Base-by-base conservation (phyloP, 2,797 vertebrate species). In the Parambassis ranga region DNA sequence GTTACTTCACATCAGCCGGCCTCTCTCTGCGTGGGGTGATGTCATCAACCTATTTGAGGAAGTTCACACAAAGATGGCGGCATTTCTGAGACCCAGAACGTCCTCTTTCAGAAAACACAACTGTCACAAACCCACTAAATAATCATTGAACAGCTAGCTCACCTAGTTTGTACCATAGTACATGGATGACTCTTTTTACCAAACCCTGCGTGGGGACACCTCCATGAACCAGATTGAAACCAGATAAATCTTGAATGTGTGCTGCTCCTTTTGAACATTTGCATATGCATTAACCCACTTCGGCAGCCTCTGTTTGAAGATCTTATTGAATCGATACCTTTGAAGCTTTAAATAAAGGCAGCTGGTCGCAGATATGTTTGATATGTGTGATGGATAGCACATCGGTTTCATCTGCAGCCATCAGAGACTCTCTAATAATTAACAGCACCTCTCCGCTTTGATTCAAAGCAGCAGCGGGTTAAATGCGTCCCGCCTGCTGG, bases 391-490 rank as follows among this genome's bases (percentile, higher is more conserved):
- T 31, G 46, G 65, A 68, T 26, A 8, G 42, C n/a, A 42, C 26
- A 64, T 70, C 49, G 41, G 67, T 53, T 56, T 69, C 62, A 44
- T 83, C 61, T 71, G 46, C 16, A 19, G 57, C 64, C 86, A 77
- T 87, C 84, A 85, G 82, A 88, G 80, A 78, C 70, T 14, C 10
- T 15, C 43, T 51, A 74, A 60, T 89, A 86, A 90, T 89, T 81
- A 87, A 86, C 70, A 80, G 44, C 64, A 51, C 28, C 73, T 80
- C 73, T 43, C 33, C 51, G 71, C 62, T 82, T 87, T 79, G 65
- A 82, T 77, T 81, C 82, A 87, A 84, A 83, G 68, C 67, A 68
- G 19, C 58, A 26, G 47, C 10, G 44, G 62, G 48, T 75, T 75
- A 37, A 72, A 69, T 32, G 16, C 33, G 30, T 14, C 22, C 52